phyloP scores from a whole-genome alignment of 2,888 invertebrate genomes.

The Brenthis ino region DNA sequence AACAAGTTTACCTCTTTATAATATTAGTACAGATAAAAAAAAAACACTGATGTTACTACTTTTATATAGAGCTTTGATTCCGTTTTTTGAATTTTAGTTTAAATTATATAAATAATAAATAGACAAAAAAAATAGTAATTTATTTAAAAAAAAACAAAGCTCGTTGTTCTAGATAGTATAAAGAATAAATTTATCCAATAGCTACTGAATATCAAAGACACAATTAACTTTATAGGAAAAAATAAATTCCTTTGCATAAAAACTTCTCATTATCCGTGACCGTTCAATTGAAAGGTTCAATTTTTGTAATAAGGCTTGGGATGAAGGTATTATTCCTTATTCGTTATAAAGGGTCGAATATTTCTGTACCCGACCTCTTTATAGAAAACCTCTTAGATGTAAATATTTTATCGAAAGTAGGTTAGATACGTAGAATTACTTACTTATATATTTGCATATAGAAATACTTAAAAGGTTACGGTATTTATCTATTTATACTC shows the following conservation, averaged over 20 bases:
- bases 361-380: slow-evolving; percentile 15
- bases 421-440: slow-evolving; percentile 3
- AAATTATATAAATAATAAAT: too few relatives aligned
- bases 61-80: too few relatives aligned
- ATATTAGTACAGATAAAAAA: too few relatives aligned
- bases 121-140: too few relatives aligned
- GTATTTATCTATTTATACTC: too few relatives aligned
- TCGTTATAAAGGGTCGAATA: slow-evolving; percentile 19
- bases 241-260: slow-evolving; percentile 18
- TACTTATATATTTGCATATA: not conserved
- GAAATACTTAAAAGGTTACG: not conserved
- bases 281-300: slow-evolving; percentile 25
- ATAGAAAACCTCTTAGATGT: slow-evolving; percentile 4
- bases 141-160: not conserved
- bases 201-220: not conserved
- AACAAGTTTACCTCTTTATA: too few relatives aligned
- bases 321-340: slow-evolving; percentile 24
- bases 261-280: slow-evolving; percentile 25
- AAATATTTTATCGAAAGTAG: slow-evolving; percentile 19
- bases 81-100: too few relatives aligned
- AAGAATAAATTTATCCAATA: not conserved
- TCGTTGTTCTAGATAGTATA: not conserved
- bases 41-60: too few relatives aligned
- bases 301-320: slow-evolving; percentile 26
- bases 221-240: slow-evolving; percentile 1